A percentile compares a stretch with the other conserved stretches of the same genome.
Evolutionary conservation across 2,797 vertebrate species (phyloP).

Genomic region (Dipus sagitta): DNA sequence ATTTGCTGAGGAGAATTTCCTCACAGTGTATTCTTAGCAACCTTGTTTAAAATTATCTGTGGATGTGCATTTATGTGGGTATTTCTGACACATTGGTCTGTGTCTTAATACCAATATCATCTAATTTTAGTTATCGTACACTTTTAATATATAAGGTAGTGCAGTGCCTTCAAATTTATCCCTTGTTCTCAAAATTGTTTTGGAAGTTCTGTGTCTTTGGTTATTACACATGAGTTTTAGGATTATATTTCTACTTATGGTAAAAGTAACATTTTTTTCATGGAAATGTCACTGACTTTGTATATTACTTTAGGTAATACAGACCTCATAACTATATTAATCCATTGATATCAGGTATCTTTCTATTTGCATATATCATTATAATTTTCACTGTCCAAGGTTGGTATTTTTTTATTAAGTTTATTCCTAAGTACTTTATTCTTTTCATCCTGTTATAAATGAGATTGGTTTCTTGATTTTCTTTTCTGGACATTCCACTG

Average conservation of each 20-base stretch:
- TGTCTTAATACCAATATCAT: background rate
- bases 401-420: conserved; percentile 5
- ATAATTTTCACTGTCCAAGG: background rate
- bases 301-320: background rate
- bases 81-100: background rate
- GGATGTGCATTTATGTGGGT: no score
- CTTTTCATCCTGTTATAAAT: background rate
- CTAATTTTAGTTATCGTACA: background rate
- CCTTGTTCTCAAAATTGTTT: background rate
- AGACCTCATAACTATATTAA: background rate
- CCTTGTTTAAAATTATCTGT: background rate
- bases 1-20: background rate
- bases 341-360: background rate
- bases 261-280: background rate
- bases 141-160: background rate
- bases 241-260: background rate
- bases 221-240: background rate
- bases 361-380: background rate
- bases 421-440: background rate
- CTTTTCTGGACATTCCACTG: background rate
- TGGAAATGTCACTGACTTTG: background rate
- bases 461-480: background rate
- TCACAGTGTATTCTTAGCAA: background rate
- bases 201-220: background rate
- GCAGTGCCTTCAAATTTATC: background rate